Evolutionary conservation across 2,888 invertebrate species (phyloP), one percentile per base, ranked within the genome.

Genomic region (Zaprionus obscuricornis): DNA sequence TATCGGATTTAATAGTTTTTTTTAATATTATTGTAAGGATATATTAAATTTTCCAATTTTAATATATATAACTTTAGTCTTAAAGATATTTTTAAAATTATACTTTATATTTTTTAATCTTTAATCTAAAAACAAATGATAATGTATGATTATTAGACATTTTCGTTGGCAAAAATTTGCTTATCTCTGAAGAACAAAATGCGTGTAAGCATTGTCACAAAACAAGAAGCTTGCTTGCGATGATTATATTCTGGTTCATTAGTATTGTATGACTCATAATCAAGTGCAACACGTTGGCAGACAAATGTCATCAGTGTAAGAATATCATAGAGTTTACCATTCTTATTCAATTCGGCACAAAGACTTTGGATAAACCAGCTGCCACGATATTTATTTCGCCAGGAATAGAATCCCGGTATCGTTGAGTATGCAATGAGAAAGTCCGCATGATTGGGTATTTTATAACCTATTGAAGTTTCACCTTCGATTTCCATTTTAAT

Each of bases 321-420:
- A 4, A 98, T 91, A 87, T 98, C 97, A 77, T 93, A 92, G 24
- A 94, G 92, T 66, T 92, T 92, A 2, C 94, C 95, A 85, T 94
- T 92, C 69, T 93, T 93, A 43, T 93, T 92, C 54, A 98, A 88
- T 82, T 96, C 96, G 24, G 94, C 92, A 88, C 96, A 96, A 22
- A 98, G 91, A 0, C 97, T 95, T 90, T 98, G 97, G 91, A 98
- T 95, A 87, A 98, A 98, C 98, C 98, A 98, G 0, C 97, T 97
- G 0, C 98, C 98, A 51, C 95, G 93, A 14, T 95, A 95, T 10
- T 96, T 96, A 87, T 98, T 98, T 42, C 97, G 93, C 97, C 97
- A 98, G 0, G 97, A 97, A 90, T 94, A 97, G 89, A 93, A 97
- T 37, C 97, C 95, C 93, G 97, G 96, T 47, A 97, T 95, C 8